phyloP scores from a whole-genome alignment of 2,888 invertebrate species.

The Sympetrum striolatum region DNA sequence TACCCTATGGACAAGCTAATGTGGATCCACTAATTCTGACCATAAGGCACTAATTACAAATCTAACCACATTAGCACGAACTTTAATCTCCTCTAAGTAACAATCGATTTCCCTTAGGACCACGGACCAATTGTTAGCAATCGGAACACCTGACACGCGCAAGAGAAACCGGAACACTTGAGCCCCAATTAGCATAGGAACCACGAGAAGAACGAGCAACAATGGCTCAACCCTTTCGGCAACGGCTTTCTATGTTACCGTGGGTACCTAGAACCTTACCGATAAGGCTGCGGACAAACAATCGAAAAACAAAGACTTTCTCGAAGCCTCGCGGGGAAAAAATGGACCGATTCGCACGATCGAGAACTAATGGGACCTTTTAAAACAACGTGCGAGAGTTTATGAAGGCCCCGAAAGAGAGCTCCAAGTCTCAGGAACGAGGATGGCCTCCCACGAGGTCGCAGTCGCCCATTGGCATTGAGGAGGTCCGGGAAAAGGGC shows the following conservation, averaged over 20 bases:
- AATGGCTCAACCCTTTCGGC: background rate
- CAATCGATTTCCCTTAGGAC: too few species aligned
- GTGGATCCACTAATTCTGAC: too few species aligned
- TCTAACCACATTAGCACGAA: too few species aligned
- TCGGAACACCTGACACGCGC: too few species aligned
- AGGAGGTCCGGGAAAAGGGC: background rate
- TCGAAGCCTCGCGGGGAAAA: background rate
- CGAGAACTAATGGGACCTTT: background rate
- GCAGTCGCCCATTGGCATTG: background rate
- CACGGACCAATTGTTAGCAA: too few species aligned
- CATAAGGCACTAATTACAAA: too few species aligned
- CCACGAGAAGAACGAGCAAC: background rate
- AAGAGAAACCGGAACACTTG: background rate
- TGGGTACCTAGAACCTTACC: background rate
- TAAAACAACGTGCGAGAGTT: too few species aligned
- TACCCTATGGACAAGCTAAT: too few species aligned
- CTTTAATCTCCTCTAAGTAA: too few species aligned
- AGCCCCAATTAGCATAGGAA: background rate
- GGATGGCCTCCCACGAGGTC: constrained; percentile 5
- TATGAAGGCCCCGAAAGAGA: background rate
- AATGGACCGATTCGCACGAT: background rate
- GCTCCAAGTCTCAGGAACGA: background rate
- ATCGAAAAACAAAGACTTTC: background rate
- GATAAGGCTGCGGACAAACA: background rate
- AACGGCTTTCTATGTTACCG: background rate